phyloP scores from a whole-genome alignment of 2,113 vertebrate genomes.

The Neofelis nebulosa region DNA sequence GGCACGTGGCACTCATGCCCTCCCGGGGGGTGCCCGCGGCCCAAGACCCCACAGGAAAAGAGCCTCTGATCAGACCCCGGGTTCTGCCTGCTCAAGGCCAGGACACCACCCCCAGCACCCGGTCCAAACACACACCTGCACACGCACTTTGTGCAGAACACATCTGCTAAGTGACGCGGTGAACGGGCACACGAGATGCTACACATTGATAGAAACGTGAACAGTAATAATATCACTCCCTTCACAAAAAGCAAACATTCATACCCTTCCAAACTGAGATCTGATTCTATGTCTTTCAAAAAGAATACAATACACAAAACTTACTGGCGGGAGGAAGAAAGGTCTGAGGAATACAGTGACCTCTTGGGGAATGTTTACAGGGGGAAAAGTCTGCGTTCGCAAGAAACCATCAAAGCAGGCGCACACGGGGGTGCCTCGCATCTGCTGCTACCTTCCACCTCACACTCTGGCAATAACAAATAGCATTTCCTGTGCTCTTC shows the following conservation, averaged over 20 bases:
- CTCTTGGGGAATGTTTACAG: accelerated
- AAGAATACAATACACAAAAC: background rate
- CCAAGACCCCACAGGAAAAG: background rate
- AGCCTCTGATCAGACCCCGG: accelerated
- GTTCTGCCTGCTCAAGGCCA: background rate
- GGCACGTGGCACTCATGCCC: accelerated
- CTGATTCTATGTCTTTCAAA: background rate
- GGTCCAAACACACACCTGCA: accelerated
- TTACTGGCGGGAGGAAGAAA: accelerated
- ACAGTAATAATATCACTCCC: accelerated
- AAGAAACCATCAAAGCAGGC: accelerated
- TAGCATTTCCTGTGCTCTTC: background rate
- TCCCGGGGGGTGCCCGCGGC: accelerated
- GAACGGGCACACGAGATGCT: accelerated
- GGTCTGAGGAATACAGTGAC: accelerated
- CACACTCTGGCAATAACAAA: accelerated
- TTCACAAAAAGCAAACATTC: background rate
- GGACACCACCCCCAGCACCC: accelerated
- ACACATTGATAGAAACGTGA: accelerated
- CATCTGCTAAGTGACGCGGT: accelerated
- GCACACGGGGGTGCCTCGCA: accelerated
- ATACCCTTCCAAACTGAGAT: accelerated
- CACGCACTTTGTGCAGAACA: background rate
- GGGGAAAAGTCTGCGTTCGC: accelerated
- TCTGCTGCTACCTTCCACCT: accelerated